Evolutionary conservation across 1,140 invertebrate species (phyloP), one percentile per base, ranked within the genome.

Genomic region (Whitmania pigra): DNA sequence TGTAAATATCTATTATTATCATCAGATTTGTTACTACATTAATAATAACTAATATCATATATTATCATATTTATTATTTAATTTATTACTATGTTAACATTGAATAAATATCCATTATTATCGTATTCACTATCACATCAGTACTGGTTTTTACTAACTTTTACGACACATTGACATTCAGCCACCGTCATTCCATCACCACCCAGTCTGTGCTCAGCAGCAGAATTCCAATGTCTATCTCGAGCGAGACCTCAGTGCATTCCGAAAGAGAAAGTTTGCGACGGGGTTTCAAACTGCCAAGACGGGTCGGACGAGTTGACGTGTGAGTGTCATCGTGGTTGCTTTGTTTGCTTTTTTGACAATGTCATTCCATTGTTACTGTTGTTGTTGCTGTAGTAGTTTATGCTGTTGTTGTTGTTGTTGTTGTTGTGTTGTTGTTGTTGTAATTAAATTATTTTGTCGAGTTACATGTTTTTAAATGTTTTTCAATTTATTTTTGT

Each of bases 191-290:
- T 18, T 22, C 57, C 22, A 60, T 5, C 55, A 63, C 22, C 4
- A 63, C 57, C 29, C 69, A 13, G 18, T 53, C 53, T 36, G 49
- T 70, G 17, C 69, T 25, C 43, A 9, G 29, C 7, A 17, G 17
- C 6, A 0, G 31, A 54, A 49, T 70, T 70, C 43, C 43, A 25
- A 25, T 70, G 69, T 36, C 15, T 0, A 17, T 18, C 43, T 17
- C 43, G 9, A 49, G 43, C 22, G 6, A 70, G 43, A 36, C 69
- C 15, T 22, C 3, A 70, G 53, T 70, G 77, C 74, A 67, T 57
- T 22, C 22, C 3, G 9, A 25, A 11, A n/a, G 6, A 7, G n/a
- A 20, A 7, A 25, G 69, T 70, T 25, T 70, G 69, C 22, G 53
- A 70, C 29, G 69, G 69, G 18, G 49, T 53, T 15, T 2, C 22